Percentiles rank a stretch among this genome's conserved stretches.
Conservation (phyloP, 1,140 invertebrate genomes). For the Drosophila mauritiana region DNA sequence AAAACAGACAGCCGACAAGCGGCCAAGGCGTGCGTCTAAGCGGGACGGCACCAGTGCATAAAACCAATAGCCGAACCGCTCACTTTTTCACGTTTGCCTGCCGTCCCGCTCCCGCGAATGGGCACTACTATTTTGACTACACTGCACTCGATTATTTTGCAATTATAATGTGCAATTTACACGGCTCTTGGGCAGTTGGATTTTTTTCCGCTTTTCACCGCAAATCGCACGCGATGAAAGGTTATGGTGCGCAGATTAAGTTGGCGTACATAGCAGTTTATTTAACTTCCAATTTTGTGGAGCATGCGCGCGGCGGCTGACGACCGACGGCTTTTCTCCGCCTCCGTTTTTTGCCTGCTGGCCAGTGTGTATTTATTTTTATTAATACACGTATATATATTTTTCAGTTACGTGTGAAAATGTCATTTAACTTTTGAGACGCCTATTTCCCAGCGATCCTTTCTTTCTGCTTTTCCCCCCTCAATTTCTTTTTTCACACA, state of each 20-base stretch:
- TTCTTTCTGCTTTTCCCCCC: conserved; percentile 35
- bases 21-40: conserved; percentile 37
- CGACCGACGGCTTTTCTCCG: conserved; percentile 40
- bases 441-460: conserved; percentile 41
- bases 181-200: conserved; percentile 29
- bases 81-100: conserved; percentile 47
- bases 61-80: conserved; percentile 32
- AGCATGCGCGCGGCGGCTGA: conserved; percentile 44
- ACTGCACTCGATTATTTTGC: conserved; percentile 54
- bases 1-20: conserved; percentile 70
- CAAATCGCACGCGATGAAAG: conserved; percentile 16
- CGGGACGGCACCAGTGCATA: conserved; percentile 11
- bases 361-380: conserved; percentile 65
- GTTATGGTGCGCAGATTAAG: neutral
- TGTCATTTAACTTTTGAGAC: conserved; percentile 64
- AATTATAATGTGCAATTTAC: conserved; percentile 57
- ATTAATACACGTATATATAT: conserved; percentile 68
- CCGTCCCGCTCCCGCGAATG: conserved; percentile 11
- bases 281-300: conserved; percentile 36
- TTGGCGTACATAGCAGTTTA: conserved; percentile 6
- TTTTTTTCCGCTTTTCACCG: neutral
- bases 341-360: conserved; percentile 44
- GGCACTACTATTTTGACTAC: conserved; percentile 39
- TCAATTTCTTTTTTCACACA: conserved; percentile 51
- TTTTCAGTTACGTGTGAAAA: conserved; percentile 64